Evolutionary conservation across 2,797 vertebrate species (phyloP).

Genomic region (Peromyscus aztecus): DNA sequence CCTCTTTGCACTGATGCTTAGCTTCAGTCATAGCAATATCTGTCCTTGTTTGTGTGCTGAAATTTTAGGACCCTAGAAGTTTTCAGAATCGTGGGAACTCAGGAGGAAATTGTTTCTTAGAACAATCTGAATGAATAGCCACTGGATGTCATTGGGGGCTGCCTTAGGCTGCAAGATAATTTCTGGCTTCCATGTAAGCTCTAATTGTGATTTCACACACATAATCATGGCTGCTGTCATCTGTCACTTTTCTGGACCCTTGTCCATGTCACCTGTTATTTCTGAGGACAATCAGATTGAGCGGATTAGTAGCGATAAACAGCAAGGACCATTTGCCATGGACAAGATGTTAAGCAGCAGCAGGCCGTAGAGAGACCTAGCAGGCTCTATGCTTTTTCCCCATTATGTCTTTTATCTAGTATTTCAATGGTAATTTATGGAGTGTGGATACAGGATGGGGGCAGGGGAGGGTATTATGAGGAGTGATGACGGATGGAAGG

Average conservation of each 20-base stretch:
- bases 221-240: not conserved
- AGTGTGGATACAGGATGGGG: constrained; percentile 43
- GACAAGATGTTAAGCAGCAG: constrained; percentile 31
- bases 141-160: not conserved
- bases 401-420: constrained; percentile 38
- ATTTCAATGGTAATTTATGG: constrained; percentile 67
- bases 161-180: not conserved
- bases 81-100: not conserved
- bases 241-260: not conserved
- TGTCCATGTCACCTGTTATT: not conserved
- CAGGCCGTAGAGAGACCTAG: constrained; percentile 16
- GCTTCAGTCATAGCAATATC: not conserved
- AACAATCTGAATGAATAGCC: not conserved
- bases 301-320: constrained; percentile 22
- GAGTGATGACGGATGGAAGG: constrained; percentile 65
- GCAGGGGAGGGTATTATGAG: constrained; percentile 17
- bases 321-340: not conserved
- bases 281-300: constrained; percentile 38
- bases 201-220: not conserved
- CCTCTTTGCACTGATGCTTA: not conserved
- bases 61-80: not conserved
- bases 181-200: not conserved
- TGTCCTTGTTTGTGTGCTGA: not conserved
- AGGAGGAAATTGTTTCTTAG: not conserved
- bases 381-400: constrained; percentile 38